Evolutionary conservation across 2,888 invertebrate species (phyloP), one percentile per base, ranked within the genome.

Genomic region (Fragum sueziense): DNA sequence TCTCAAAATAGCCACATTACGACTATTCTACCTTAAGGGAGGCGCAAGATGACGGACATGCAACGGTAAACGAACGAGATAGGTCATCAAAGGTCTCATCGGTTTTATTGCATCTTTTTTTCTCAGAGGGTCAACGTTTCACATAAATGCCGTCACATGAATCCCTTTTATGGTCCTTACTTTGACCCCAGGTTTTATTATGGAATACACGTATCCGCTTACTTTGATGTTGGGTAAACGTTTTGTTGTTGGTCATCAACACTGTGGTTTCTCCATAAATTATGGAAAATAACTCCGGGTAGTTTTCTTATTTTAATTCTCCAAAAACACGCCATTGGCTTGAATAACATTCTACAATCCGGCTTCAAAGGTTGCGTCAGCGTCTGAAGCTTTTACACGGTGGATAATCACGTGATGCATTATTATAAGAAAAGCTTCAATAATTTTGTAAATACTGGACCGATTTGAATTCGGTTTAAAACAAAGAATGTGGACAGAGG

Each of bases 61-160:
- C 17, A 47, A 47, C 47, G 47, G 47, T 47, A 47, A 47, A 47
- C 3, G n/a, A 14, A 9, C 3, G 7, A 47, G 4, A 47, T 47
- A 47, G 47, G 47, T 47, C 17, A n/a, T 47, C 47, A 47, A 47
- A 47, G 47, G 47, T 47, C 47, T 47, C 47, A 14, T n/a, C n/a
- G n/a, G 47, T 47, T 47, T 47, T 47, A 47, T 47, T 47, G 57
- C 29, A 57, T 57, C 20, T 57, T 57, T 25, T 57, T 57, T 25
- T 57, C 25, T 57, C 57, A 57, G 29, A n/a, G 31, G 61, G 61
- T 61, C 61, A 61, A n/a, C 61, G 61, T 20, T 61, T 27, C 61
- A n/a, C 2, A 29, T 20, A 33, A 33, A 29, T 33, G 31, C 61
- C 61, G 61, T 33, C 61, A 61, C 27, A 61, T 17, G 57, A 61